A percentile compares a stretch with the other conserved stretches of the same genome.
phyloP scores from a whole-genome alignment of 2,888 invertebrate species.

The Tyria jacobaeae region DNA sequence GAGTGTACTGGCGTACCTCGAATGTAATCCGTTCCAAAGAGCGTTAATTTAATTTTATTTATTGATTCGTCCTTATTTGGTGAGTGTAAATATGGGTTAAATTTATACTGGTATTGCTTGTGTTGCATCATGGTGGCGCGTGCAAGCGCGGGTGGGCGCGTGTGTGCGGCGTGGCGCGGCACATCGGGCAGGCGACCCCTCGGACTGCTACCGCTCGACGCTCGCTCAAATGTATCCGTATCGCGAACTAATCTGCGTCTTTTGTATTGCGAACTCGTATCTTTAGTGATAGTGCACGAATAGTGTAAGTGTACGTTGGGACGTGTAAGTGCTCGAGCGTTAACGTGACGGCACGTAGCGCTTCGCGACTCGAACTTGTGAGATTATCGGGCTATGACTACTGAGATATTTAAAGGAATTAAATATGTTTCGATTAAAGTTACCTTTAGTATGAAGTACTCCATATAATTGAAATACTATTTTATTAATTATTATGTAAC shows the following conservation, averaged over 20 bases:
- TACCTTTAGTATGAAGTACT: slow-evolving; percentile 66
- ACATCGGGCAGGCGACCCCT: slow-evolving; percentile 70
- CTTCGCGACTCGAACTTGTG: slow-evolving; percentile 21
- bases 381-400: slow-evolving; percentile 65
- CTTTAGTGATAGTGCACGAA: slow-evolving; percentile 69
- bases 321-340: slow-evolving; percentile 30
- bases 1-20: slow-evolving; percentile 64
- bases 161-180: slow-evolving; percentile 36
- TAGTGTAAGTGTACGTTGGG: slow-evolving; percentile 64
- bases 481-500: slow-evolving; percentile 67
- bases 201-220: slow-evolving; percentile 56
- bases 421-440: slow-evolving; percentile 66
- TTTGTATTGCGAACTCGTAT: slow-evolving; percentile 61
- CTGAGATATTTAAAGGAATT: slow-evolving; percentile 69
- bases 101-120: slow-evolving; percentile 47
- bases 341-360: slow-evolving; percentile 9
- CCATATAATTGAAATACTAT: slow-evolving; percentile 65
- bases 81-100: slow-evolving; percentile 54
- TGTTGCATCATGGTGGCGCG: slow-evolving; percentile 52
- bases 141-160: slow-evolving; percentile 37
- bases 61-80: slow-evolving; percentile 60
- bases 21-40: slow-evolving; percentile 81
- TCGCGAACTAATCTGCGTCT: slow-evolving; percentile 56
- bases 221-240: slow-evolving; percentile 54
- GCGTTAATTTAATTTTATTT: slow-evolving; percentile 74